Evolutionary conservation across 2,113 vertebrate genomes (phyloP).

Genomic region (Oplegnathus fasciatus): DNA sequence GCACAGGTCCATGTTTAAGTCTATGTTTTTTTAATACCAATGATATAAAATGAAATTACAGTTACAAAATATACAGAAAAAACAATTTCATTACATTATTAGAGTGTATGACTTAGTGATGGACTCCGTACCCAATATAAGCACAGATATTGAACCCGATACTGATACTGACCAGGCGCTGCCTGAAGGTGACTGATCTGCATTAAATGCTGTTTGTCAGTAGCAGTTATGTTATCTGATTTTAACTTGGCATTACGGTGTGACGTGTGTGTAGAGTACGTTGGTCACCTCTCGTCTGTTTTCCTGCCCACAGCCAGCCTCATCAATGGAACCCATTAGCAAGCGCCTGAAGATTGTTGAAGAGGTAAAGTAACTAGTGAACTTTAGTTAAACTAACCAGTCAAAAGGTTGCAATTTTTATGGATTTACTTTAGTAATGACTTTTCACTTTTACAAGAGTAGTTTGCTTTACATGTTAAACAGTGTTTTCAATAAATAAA

Average conservation of each 20-base stretch:
- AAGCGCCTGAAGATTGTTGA: conserved; percentile 97
- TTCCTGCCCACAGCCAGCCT: conserved; percentile 78
- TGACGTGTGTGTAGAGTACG: not conserved
- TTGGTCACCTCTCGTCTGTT: not conserved
- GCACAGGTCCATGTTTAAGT: not conserved
- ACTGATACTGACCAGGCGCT: not conserved
- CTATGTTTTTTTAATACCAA: too few relatives aligned
- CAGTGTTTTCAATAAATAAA: not conserved
- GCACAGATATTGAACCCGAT: not conserved
- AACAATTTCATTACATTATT: not conserved
- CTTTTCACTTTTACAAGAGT: not conserved
- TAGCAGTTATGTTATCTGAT: not conserved
- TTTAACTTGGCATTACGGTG: not conserved
- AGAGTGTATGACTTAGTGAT: not conserved
- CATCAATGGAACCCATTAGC: conserved; percentile 90
- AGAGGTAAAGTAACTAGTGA: conserved; percentile 86
- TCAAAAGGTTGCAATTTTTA: not conserved
- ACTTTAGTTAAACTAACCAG: not conserved
- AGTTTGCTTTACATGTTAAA: not conserved
- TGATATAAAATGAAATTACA: not conserved
- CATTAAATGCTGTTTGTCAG: not conserved
- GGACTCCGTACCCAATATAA: not conserved
- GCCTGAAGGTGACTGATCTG: not conserved
- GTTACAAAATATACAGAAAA: not conserved
- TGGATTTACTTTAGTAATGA: not conserved